These are phyloP conservation scores for Drosophila kambysellisi DNA, from an alignment of 2,888 invertebrate genomes.

Conservation along the genomic window DNA sequence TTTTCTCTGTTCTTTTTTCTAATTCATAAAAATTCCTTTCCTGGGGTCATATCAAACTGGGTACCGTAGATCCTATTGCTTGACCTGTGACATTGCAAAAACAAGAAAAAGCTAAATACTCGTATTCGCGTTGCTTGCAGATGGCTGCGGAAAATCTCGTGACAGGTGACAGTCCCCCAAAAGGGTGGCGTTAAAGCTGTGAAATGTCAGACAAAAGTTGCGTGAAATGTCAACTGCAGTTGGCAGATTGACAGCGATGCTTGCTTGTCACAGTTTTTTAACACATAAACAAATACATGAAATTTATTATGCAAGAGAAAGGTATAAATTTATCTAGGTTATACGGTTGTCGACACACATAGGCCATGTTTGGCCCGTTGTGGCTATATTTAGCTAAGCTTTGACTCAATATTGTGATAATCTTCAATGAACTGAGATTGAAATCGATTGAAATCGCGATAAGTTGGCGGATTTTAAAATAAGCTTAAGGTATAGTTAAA, in stretches of 20 bases:
- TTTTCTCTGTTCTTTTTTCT: not conserved
- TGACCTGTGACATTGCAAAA: slow-evolving; percentile 9
- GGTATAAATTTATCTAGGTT: not conserved
- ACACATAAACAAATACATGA: not conserved
- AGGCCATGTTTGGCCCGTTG: too few relatives aligned
- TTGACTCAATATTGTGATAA: not conserved
- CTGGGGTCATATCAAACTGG: not conserved
- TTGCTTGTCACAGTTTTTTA: slow-evolving; percentile 8
- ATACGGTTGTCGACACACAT: too few relatives aligned
- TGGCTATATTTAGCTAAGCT: not conserved
- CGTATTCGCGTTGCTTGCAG: slow-evolving; percentile 3
- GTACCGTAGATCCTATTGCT: not conserved
- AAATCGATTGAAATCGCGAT: not conserved
- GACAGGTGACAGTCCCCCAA: slow-evolving; percentile 54
- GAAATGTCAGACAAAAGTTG: slow-evolving; percentile 57
- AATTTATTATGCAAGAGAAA: not conserved
- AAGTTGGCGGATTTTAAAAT: not conserved
- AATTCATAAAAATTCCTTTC: not conserved
- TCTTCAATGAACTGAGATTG: not conserved
- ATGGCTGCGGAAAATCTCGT: slow-evolving; percentile 22
- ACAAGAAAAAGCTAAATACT: not conserved
- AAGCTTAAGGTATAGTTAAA: not conserved
- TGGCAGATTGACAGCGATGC: slow-evolving; percentile 31
- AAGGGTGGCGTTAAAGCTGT: slow-evolving; percentile 38
- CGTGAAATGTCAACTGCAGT: slow-evolving; percentile 65